Base-by-base conservation (phyloP, 2,797 vertebrate genomes). In the Rhabdophis nuchalis region DNA sequence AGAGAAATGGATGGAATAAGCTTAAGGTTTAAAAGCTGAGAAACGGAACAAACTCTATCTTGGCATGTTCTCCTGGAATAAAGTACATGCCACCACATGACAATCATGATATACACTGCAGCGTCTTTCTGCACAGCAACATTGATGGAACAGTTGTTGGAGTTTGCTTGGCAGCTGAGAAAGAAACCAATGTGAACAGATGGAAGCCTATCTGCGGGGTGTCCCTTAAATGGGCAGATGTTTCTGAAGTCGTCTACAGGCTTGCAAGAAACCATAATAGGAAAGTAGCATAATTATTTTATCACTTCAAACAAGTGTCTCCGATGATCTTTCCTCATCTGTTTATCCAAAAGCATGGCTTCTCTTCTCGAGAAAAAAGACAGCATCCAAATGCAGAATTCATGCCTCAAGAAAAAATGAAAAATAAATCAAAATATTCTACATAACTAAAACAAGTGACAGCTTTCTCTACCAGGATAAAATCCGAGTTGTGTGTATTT, bases 211-310 rank as follows among this genome's bases (percentile, higher is more conserved):
- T 93, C 85, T 95, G 89, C 50, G 14, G 14, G 2, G 2, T 90
- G 92, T 54, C 61, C 87, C 0, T 64, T 91, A 58, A 94, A 93
- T 56, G 52, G 93, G 89, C 32, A 92, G 72, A 89, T 95, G 88
- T 86, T 90, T 95, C 77, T 86, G 90, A 53, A 87, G 5, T 90
- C 85, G 90, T 94, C 54, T 92, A 36, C 32, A 94, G 72, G 93
- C 93, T 82, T 11, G 53, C 32, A 90, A 93, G 86, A 95, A 88
- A 86, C 95, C 90, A 91, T 89, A 94, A 94, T 92, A 96, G 91
- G 94, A 94, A 95, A 88, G 91, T 86, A 82, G 5, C 41, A 93
- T 95, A 91, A 93, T 93, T 29, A 90, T 87, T n/a, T 58, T 94
- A 88, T 87, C 89, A 60, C 91, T 50, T 90, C 77, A 91, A 91